Evolutionary conservation across 92 coral and sea anemone species (phyloP), one percentile per base, ranked within the genome.

Genomic region (Palythoa caribaeorum): DNA sequence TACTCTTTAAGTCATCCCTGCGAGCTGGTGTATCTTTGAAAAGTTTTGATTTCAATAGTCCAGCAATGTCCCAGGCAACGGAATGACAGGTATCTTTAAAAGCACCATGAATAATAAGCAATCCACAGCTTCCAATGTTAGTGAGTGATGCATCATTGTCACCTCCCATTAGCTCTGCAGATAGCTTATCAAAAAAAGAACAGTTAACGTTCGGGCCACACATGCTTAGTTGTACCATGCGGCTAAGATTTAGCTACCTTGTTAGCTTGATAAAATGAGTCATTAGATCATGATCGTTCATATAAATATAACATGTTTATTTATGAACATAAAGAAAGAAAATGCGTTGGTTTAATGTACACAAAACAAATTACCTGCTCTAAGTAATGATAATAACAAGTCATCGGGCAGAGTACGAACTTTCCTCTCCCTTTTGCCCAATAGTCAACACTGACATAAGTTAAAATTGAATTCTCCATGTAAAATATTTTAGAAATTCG

Each of bases 151-250:
- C 40, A 35, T 71, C 76, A 73, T 9, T 73, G 51, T 73, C 77
- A 73, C 13, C 50, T 35, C 2, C 17, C 20, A 5, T 37, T 39
- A 73, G 13, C 17, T 73, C 77, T 8, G 50, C 48, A 28, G 48
- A 28, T 14, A 73, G 48, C 15, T 73, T 73, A 80, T 80, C 36
- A 38, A 83, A 84, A 84, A 84, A 28, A 28, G 59, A 2, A 78
- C 77, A 84, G 19, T 71, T 71, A 62, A 84, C 88, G 52, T 84
- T 84, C 2, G 87, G 87, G 75, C 87, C 76, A 60, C 63, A 76
- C 87, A 83, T 65, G 5, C 48, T 11, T 9, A 83, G n/a, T 50
- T 83, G 87, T 1, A 83, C 20, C 69, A 62, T 62, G 69, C 2
- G 14, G 69, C 20, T 62, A 62, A 19, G 38, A 63, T 62, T 8